Evolutionary conservation across 1,140 invertebrate genomes (phyloP), one percentile per base, ranked within the genome.

Genomic region (Tenebrio molitor): DNA sequence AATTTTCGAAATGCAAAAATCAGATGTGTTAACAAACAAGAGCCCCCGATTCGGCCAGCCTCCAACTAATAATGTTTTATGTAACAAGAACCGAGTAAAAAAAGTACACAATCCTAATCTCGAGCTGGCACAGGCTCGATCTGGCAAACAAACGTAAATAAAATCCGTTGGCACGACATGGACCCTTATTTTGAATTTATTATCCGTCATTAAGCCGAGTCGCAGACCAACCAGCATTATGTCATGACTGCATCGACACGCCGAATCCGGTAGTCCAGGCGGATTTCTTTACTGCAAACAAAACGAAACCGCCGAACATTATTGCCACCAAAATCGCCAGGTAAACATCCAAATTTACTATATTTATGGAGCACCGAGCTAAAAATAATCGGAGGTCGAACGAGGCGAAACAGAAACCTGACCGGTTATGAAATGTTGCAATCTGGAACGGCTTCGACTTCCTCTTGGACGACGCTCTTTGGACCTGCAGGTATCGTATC

Each of bases 161-260:
- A 58, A 58, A 58, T 58, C 15, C 23, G 10, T 14, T 58, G 50
- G 23, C 50, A 58, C 8, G 12, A 21, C 23, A 29, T 58, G 4
- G 7, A 14, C 23, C 12, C 50, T 29, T 58, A 21, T 50, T 50
- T 15, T 12, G 10, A 15, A 58, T 58, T 58, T 58, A 53, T 46
- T 17, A 17, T 46, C 21, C 50, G 8, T 58, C 50, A 29, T 58
- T 25, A 25, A 58, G 29, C 23, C 12, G 8, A 58, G 23, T 14
- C 21, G 12, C 19, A 50, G 44, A n/a, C 16, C 7, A 17, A 4
- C 4, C 14, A n/a, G n/a, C 29, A 14, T 58, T 58, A 33, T 34
- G 29, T 58, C 50, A 58, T 58, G 29, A 58, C 50, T 25, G 50
- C 50, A 58, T 58, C 50, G 12, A 25, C 29, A 41, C 3, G n/a